Conservation (phyloP, 2,888 invertebrate genomes). For the Epirrhoe alternata region DNA sequence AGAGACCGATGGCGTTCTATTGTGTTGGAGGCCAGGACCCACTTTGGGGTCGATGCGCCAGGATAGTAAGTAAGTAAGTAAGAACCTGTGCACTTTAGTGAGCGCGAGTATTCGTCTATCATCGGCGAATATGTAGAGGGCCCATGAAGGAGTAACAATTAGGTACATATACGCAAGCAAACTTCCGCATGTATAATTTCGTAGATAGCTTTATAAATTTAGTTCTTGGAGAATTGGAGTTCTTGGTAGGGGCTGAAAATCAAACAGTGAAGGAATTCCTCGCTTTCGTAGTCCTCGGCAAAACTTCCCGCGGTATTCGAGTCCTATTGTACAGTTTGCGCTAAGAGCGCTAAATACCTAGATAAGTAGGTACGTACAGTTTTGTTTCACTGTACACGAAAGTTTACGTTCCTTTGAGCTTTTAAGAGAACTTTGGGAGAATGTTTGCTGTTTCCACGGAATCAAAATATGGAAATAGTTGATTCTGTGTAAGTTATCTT, state of each 20-base stretch:
- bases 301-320: conserved; percentile 20
- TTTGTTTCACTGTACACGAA: conserved; percentile 14
- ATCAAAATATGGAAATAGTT: not conserved
- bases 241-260: conserved; percentile 14
- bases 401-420: conserved; percentile 13
- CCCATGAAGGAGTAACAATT: too few species aligned
- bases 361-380: conserved; percentile 4
- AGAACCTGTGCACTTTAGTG: too few species aligned
- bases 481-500: not conserved
- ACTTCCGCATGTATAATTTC: too few species aligned
- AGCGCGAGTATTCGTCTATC: too few species aligned
- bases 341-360: conserved; percentile 16
- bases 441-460: not conserved
- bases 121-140: too few species aligned
- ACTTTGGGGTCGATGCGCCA: too few species aligned
- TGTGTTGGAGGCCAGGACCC: too few species aligned
- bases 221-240: too few species aligned
- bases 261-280: conserved; percentile 21
- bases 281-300: conserved; percentile 13
- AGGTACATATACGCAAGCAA: too few species aligned
- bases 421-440: conserved; percentile 2
- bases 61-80: too few species aligned
- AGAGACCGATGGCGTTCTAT: too few species aligned
- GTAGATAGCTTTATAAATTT: too few species aligned
- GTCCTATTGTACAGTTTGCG: conserved; percentile 19